Evolutionary conservation across 1,140 invertebrate genomes (phyloP), one percentile per base, ranked within the genome.

Genomic region (Portunus trituberculatus): DNA sequence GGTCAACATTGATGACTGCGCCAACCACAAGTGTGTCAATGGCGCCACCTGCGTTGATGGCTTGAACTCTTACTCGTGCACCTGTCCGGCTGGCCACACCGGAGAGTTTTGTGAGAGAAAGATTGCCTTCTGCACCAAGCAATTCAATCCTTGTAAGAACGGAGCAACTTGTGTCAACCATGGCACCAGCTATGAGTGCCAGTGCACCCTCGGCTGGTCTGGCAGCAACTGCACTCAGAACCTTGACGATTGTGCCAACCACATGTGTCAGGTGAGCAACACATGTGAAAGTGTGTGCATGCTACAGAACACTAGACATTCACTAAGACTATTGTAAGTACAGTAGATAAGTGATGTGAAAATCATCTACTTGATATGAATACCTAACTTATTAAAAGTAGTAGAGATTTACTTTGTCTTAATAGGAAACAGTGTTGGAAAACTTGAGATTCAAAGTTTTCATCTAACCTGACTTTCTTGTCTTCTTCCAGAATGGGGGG

Each of bases 201-300:
- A 98, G 96, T 99, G 99, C 97, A 97, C 98, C 96, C 97, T 98
- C 95, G 99, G 99, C 6, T 99, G 99, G 97, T 97, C 98, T 96
- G 99, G 99, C 20, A 98, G 98, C 96, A 99, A 99, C 97, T 99
- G 99, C 97, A 98, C 99, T 92, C 97, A 98, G 92, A 99, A 99
- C 96, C 98, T 99, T 83, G 99, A 99, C 97, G 99, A 99, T 97
- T 99, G 99, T 97, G 97, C 98, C 97, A 98, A 98, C 90, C 89
- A 96, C 52, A 95, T 96, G 52, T 96, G 96, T 52, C 96, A 96
- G 95, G 96, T 96, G 32, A 59, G 92, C 83, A 12, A n/a, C 0
- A 76, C 25, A 76, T 76, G 67, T 76, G 67, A 76, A n/a, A n/a
- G 1, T 25, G 67, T n/a, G 20, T n/a, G 6, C 6, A 76, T 76